Percentiles rank a stretch among this genome's conserved stretches.
Conservation (phyloP, 2,888 invertebrate species). For the Ectropis crepuscularia region DNA sequence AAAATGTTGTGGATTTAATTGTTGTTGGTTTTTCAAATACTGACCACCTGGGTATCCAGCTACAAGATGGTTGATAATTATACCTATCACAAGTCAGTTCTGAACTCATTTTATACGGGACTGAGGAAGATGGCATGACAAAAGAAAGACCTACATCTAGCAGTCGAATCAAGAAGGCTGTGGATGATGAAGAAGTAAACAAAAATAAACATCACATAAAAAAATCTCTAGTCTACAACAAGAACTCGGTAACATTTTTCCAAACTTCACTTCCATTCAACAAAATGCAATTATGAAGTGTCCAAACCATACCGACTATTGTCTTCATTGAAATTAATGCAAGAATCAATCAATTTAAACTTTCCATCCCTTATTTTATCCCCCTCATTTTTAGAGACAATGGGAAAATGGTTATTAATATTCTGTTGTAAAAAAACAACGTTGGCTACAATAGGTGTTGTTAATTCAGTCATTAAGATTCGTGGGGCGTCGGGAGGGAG, state of each 20-base stretch:
- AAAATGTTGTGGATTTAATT: no score
- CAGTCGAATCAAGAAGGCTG: no score
- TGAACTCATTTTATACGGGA: no score
- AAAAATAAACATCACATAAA: no score
- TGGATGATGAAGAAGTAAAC: no score
- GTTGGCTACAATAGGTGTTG: conserved; percentile 81
- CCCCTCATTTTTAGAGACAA: conserved; percentile 66
- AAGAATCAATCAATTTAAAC: conserved; percentile 81
- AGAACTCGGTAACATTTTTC: conserved; percentile 11
- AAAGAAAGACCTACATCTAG: no score
- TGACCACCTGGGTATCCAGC: no score
- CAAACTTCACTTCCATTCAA: conserved; percentile 38
- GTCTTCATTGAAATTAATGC: conserved; percentile 83
- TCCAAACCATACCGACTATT: conserved; percentile 73
- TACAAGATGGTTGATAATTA: no score
- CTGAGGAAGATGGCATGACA: no score
- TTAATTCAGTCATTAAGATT: conserved; percentile 84
- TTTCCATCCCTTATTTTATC: conserved; percentile 58
- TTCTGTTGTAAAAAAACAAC: conserved; percentile 76
- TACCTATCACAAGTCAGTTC: no score
- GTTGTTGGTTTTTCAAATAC: no score
- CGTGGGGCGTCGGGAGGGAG: conserved; percentile 67
- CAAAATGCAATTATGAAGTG: conserved; percentile 69
- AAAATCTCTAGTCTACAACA: not conserved
- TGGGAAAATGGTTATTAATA: conserved; percentile 80